Base-by-base conservation (phyloP, 2,797 vertebrate species). In the Sebastiscus albofasciatus region DNA sequence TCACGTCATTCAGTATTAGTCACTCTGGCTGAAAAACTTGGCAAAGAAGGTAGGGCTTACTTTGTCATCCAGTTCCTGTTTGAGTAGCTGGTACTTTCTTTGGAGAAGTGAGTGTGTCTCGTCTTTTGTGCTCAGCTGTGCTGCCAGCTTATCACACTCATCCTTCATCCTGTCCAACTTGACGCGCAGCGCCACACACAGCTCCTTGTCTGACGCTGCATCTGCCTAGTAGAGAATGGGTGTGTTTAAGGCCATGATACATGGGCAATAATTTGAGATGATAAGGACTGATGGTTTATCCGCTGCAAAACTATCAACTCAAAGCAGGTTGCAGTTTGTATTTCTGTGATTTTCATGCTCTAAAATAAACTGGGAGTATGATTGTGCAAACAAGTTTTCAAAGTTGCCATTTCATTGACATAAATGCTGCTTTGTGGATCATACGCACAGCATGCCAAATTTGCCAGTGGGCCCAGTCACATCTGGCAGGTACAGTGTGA, bases 91-190 rank as follows among this genome's bases (percentile, higher is more conserved):
- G 90, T 95, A 95, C 85, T 97, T 97, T 84, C 83, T 89, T 64
- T 94, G 96, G 75, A 98, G 91, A 67, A 94, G 95, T 60, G 90
- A 68, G 56, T 96, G 96, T 65, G 95, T 95, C 72, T 96, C 96
- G 72, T 96, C 95, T 58, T 94, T 95, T 56, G 93, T 90, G 58
- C 86, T 92, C 92, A 97, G 95, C 84, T 98, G 95, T 58, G 95
- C 94, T 12, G 95, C 91, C 85, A 99, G 89, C 86, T 96, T 97
- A 90, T 98, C 97, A 91, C 94, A 98, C 79, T 98, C 97, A 42
- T 90, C 91, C 93, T 98, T 99, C 94, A 98, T 95, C 86, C 96
- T 96, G 93, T 98, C 98, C 85, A 97, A 86, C 73, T 99, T 97
- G 87, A 93, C 90, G 75, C 90, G 93, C 61, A 98, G 96, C 34